phyloP scores from a whole-genome alignment of 2,888 invertebrate genomes.

The Megaustenia siamemsis region DNA sequence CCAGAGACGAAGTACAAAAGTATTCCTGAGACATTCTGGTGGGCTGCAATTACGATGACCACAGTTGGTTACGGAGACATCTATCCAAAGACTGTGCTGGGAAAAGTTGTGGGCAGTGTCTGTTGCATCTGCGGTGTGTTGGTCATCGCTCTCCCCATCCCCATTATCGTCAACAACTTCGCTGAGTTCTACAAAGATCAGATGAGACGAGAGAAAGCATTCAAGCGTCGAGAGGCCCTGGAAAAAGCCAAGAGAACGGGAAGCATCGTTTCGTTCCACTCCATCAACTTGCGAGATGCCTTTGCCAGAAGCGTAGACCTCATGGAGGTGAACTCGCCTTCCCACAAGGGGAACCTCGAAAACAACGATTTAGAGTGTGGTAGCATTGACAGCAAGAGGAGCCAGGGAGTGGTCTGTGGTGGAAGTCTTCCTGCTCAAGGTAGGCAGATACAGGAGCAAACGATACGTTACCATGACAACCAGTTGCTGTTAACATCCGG shows the following conservation, averaged over 20 bases:
- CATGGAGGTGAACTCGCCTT: constrained; percentile 73
- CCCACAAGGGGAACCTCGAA: constrained; percentile 58
- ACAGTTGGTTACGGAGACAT: constrained; percentile 96
- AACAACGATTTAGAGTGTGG: constrained; percentile 37
- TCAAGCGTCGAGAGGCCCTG: constrained; percentile 96
- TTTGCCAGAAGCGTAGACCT: constrained; percentile 99
- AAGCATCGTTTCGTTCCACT: constrained; percentile 98
- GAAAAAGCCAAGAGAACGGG: constrained; percentile 98
- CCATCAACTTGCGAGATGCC: constrained; percentile 97
- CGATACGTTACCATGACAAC: constrained; percentile 43
- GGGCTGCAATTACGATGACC: constrained; percentile 95
- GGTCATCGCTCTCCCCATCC: constrained; percentile 99
- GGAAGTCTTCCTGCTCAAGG: constrained; percentile 3
- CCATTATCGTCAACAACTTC: constrained; percentile 99
- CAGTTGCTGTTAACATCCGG: constrained; percentile 60
- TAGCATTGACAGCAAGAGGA: constrained; percentile 49
- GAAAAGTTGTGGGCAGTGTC: constrained; percentile 99
- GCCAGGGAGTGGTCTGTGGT: constrained; percentile 15
- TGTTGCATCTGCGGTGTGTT: constrained; percentile 99
- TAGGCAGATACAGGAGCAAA: constrained; percentile 37
- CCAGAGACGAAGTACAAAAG: constrained; percentile 96
- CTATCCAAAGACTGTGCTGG: constrained; percentile 97
- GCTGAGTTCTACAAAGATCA: constrained; percentile 99
- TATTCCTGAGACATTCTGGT: constrained; percentile 99
- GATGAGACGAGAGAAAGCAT: constrained; percentile 98